phyloP scores from a whole-genome alignment of 1,140 invertebrate genomes.

The Steinernema feltiae region DNA sequence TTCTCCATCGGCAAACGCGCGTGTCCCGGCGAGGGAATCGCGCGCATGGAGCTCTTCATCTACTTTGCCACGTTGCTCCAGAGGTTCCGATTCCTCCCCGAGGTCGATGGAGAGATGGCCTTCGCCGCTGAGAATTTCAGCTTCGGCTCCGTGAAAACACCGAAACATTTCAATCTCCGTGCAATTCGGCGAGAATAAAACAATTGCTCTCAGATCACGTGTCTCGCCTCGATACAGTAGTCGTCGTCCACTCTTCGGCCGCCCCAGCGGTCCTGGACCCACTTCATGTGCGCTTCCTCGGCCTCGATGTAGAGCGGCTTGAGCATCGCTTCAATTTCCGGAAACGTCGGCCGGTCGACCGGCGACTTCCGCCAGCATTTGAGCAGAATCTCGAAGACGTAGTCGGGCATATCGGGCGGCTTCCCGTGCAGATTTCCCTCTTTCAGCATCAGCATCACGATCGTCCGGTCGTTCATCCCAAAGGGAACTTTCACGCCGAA shows the following conservation, averaged over 20 bases:
- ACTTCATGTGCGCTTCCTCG: background rate
- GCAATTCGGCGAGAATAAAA: no score
- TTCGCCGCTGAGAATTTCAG: no score
- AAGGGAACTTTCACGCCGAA: constrained; percentile 4
- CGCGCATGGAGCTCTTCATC: constrained; percentile 34
- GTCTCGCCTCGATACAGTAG: no score
- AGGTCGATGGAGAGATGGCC: background rate
- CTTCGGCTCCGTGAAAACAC: no score
- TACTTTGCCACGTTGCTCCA: constrained; percentile 29
- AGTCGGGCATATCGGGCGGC: background rate
- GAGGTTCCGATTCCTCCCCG: background rate
- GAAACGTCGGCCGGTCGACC: background rate
- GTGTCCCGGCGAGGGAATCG: constrained; percentile 30
- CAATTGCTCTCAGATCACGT: no score
- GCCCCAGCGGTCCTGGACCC: background rate
- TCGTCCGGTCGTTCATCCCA: background rate
- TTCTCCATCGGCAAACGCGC: constrained; percentile 35
- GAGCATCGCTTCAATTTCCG: background rate
- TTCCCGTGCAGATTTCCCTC: background rate
- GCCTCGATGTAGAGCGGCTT: background rate
- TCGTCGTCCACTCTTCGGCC: no score
- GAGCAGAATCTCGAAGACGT: background rate
- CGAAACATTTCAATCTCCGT: no score
- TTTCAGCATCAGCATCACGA: background rate
- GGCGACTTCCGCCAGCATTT: background rate